Base-by-base conservation (phyloP, 2,113 vertebrate genomes). In the Neodontobutis hainanensis region DNA sequence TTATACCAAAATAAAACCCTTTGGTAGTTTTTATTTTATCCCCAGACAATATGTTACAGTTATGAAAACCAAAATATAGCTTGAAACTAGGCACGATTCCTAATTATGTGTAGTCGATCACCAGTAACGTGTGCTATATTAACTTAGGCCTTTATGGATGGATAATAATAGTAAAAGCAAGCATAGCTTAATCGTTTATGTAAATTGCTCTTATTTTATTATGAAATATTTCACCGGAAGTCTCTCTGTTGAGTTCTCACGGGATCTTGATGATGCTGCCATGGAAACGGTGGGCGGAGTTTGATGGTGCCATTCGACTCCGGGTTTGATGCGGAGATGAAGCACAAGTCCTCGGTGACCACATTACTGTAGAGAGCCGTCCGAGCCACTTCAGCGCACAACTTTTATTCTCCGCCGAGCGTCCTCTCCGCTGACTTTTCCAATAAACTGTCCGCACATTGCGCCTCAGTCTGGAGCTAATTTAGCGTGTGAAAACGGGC, bases 241-340 rank as follows among this genome's bases (percentile, higher is more conserved):
- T 10, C 0, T 34, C 52, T 36, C 52, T n/a, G 3, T 0, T 5
- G 0, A 1, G 5, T n/a, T 5, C 11, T 38, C 72, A 0, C 62
- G 15, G 0, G 61, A 6, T 0, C 32, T 69, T 73, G 56, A 64
- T 49, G 14, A 56, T 5, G 71, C 71, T 77, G 72, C 68, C 68
- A 68, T 80, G 82, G 80, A 32, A 72, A 82, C 78, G 14, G 80
- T 82, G 86, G 88, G 88, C 59, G 88, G 88, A 52, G 88, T 63
- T 53, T 61, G 46, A 34, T 61, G 53, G 8, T 79, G 78, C 77
- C 78, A 61, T 60, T 84, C 65, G 76, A 68, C 75, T 82, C 48
- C 14, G 44, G 57, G 64, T 71, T 58, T 81, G 73, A 72, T 63
- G 80, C 76, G 52, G 81, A 6, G 78, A 56, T 59, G 84, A 42